These are phyloP conservation scores for Oryzias melastigma DNA, from an alignment of 2,113 vertebrate genomes.

Conservation along the genomic window DNA sequence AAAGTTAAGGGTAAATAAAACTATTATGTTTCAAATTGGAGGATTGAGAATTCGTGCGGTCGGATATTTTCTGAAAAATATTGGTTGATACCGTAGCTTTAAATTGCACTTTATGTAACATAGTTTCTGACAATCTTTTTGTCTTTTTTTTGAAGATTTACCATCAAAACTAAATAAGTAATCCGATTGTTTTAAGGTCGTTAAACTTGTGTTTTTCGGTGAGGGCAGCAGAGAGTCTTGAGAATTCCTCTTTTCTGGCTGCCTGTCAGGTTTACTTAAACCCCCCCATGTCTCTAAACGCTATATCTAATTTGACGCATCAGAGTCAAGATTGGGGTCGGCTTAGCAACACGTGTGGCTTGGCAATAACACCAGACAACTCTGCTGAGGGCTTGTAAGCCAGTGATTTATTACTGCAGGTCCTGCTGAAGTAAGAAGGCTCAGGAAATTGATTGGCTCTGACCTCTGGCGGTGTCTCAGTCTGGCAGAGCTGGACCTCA, in stretches of 20 bases:
- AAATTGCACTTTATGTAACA: too few relatives aligned
- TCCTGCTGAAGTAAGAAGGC: slow-evolving; percentile 30
- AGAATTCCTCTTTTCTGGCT: slow-evolving; percentile 11
- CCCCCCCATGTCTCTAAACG: slow-evolving; percentile 40
- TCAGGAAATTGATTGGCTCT: slow-evolving; percentile 49
- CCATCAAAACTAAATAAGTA: too few relatives aligned
- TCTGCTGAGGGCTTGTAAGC: slow-evolving; percentile 37
- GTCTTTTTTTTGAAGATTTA: too few relatives aligned
- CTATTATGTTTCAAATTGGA: too few relatives aligned
- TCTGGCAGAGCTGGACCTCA: background rate
- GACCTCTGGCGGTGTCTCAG: slow-evolving; percentile 32
- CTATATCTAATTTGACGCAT: slow-evolving; percentile 49
- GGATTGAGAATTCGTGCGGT: too few relatives aligned
- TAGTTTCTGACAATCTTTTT: too few relatives aligned
- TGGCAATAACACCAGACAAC: slow-evolving; percentile 29
- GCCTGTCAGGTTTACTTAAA: slow-evolving; percentile 31
- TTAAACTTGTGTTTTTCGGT: too few relatives aligned
- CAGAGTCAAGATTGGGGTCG: slow-evolving; percentile 23
- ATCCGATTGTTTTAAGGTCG: too few relatives aligned
- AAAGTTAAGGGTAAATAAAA: too few relatives aligned
- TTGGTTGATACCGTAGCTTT: too few relatives aligned
- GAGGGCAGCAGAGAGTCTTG: background rate
- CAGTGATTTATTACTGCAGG: slow-evolving; percentile 49
- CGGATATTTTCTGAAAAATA: too few relatives aligned
- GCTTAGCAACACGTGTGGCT: slow-evolving; percentile 22